phyloP scores from a whole-genome alignment of 64 coral and sea anemone species.

The Montipora foliosa region DNA sequence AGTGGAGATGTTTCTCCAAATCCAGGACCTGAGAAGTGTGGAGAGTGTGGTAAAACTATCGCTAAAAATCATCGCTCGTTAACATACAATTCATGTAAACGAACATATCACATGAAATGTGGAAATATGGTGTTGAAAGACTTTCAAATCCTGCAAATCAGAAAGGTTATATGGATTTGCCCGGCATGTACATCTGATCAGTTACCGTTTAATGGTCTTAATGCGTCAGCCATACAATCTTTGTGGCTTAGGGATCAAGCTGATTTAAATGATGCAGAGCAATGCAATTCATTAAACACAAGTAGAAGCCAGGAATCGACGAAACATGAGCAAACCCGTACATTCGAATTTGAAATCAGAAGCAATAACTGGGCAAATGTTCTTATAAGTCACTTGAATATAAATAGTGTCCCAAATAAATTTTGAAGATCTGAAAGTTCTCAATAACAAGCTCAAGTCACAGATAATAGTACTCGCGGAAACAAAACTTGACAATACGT shows the following conservation, averaged over 20 bases:
- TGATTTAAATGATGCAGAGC: not conserved
- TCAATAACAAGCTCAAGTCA: not conserved
- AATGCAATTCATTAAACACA: conserved; percentile 10
- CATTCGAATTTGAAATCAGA: not conserved
- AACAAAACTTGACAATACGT: not conserved
- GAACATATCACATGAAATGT: not conserved
- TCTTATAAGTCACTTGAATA: not conserved
- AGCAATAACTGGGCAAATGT: not conserved
- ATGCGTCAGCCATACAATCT: not conserved
- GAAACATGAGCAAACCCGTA: not conserved
- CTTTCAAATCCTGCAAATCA: not conserved
- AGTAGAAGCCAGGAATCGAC: not conserved
- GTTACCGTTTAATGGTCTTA: not conserved
- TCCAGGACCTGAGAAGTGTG: not conserved
- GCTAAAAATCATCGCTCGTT: not conserved
- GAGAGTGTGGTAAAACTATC: not conserved
- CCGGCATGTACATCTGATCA: not conserved
- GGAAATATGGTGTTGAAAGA: not conserved
- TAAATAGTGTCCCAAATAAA: not conserved
- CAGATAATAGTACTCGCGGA: not conserved
- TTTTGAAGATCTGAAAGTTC: not conserved
- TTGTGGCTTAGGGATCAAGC: not conserved
- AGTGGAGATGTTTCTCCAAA: not conserved
- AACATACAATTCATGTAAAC: not conserved
- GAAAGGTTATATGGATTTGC: not conserved